These are phyloP conservation scores for Pogonocichla stellata DNA, from an alignment of 2,113 vertebrate genomes.

Conservation along the genomic window DNA sequence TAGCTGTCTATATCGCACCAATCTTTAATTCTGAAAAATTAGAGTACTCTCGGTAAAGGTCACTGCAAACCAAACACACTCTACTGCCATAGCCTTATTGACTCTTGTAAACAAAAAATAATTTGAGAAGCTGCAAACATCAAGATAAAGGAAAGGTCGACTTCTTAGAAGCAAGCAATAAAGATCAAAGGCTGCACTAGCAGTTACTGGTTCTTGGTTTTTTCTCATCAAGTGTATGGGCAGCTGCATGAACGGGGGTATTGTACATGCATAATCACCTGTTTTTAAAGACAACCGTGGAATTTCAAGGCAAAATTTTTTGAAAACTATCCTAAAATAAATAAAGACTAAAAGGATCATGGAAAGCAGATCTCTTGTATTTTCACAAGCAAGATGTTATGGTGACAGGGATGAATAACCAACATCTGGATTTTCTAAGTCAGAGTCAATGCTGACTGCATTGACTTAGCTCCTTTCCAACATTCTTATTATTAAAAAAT, in stretches of 20 bases:
- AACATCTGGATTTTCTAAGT: background rate
- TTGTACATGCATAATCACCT: background rate
- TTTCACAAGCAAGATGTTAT: background rate
- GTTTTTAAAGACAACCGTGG: background rate
- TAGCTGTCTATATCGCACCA: background rate
- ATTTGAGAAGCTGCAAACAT: background rate
- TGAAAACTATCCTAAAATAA: background rate
- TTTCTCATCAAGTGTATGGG: fast-evolving
- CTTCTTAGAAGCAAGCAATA: background rate
- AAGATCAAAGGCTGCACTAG: background rate
- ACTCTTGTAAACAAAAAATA: background rate
- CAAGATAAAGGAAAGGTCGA: background rate
- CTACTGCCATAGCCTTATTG: background rate
- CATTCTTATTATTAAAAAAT: background rate
- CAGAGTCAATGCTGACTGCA: background rate
- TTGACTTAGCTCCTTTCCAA: background rate
- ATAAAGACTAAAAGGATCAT: background rate
- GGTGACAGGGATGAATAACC: background rate
- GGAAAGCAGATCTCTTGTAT: background rate
- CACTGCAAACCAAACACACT: background rate
- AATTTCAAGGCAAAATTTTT: background rate
- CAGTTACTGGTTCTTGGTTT: background rate
- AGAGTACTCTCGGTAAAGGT: background rate
- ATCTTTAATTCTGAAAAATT: background rate
- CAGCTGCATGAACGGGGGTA: background rate